These are phyloP conservation scores for Tragelaphus scriptus DNA, from an alignment of 2,113 vertebrate species.

Conservation along the genomic window DNA sequence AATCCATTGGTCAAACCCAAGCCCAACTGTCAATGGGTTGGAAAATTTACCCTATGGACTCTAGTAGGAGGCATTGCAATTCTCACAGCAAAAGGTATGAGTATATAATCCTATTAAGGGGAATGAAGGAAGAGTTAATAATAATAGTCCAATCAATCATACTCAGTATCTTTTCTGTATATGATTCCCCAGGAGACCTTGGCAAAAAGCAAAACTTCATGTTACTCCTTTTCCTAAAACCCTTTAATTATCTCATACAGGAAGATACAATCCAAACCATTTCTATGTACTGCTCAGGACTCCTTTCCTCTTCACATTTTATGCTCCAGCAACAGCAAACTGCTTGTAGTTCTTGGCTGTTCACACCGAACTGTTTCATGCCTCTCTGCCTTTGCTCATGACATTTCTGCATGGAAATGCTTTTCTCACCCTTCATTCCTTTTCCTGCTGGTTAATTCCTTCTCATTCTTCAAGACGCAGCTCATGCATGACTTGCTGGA, in stretches of 20 bases:
- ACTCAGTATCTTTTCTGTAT: not conserved
- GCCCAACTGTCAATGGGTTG: accelerated
- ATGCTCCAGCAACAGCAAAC: not conserved
- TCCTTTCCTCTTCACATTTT: not conserved
- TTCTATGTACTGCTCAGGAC: not conserved
- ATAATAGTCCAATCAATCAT: not conserved
- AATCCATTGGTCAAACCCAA: not conserved
- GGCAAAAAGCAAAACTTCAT: not conserved
- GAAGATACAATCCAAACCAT: not conserved
- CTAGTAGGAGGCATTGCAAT: not conserved
- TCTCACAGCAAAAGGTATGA: not conserved
- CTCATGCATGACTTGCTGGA: not conserved
- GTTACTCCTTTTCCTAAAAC: not conserved
- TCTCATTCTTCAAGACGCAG: not conserved
- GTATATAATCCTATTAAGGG: not conserved
- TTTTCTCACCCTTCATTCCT: slow-evolving; percentile 22
- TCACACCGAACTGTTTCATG: not conserved
- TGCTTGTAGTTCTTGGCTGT: not conserved
- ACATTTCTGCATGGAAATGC: not conserved
- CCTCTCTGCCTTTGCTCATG: not conserved
- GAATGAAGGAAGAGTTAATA: not conserved
- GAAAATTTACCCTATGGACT: not conserved
- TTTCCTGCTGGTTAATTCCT: not conserved
- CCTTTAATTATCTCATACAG: not conserved
- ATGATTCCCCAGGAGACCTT: not conserved